Evolutionary conservation across 2,797 vertebrate species (phyloP), one percentile per base, ranked within the genome.

Genomic region (Euphonia xanthogaster): DNA sequence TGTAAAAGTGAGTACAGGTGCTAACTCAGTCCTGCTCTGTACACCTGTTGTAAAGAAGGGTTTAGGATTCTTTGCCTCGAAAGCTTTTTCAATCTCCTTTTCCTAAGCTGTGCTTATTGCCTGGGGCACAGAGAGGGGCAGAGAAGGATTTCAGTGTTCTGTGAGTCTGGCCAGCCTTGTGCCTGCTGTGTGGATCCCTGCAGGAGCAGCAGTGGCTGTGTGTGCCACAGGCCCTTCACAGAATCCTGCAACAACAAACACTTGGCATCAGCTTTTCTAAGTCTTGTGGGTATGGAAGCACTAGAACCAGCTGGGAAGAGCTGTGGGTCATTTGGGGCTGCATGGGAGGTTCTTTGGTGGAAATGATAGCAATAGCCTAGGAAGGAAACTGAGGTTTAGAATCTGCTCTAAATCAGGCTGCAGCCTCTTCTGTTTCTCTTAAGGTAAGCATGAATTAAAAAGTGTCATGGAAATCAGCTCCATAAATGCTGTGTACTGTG

Each of bases 361-460:
- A 55, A 76, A 48, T 0, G 0, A n/a, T 13, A 35, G 42, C 39
- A 15, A 24, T 2, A 58, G 35, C 15, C 30, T 47, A 50, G 53
- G 53, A 57, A 79, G 37, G 19, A 84, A 78, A 27, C 24, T 35
- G 44, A 31, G 35, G 27, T 61, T 72, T 75, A 65, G 62, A 20
- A 67, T 63, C 40, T 73, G 65, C 37, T 72, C 40, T 77, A 42
- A 91, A 55, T 75, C 62, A 50, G 58, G 19, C 39, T 66, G 25
- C 28, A 72, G 0, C 9, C 44, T 65, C 67, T 79, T 28, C 63
- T 79, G 8, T 79, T 81, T 78, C 35, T 47, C 31, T 31, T 27
- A 33, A 95, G 92, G 89, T 96, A 94, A 93, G 89, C 66, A 15
- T 81, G 66, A 62, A 68, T 68, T 51, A 7, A 66, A 20, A 77